Evolutionary conservation across 2,888 invertebrate genomes (phyloP).

Genomic region (Dioctria rufipes): DNA sequence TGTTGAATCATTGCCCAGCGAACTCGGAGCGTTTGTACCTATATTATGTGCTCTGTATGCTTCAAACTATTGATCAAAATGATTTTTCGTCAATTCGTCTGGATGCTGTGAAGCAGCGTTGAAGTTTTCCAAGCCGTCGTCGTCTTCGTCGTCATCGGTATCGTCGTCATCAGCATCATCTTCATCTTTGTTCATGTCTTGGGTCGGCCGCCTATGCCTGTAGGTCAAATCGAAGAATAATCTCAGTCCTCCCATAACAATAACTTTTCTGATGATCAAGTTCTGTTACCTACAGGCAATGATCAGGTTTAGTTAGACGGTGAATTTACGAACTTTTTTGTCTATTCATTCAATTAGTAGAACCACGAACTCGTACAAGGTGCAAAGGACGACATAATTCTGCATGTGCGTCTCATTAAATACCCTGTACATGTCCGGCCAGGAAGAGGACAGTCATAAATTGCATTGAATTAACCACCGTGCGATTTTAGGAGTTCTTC

Average conservation of each 20-base stretch:
- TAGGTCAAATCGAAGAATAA: conserved; percentile 14
- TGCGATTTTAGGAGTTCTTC: not conserved
- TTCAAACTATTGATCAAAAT: conserved; percentile 32
- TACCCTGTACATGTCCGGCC: not conserved
- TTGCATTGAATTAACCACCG: not conserved
- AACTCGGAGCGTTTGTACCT: not conserved
- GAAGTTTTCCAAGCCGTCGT: not conserved
- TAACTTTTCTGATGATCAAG: conserved; percentile 38
- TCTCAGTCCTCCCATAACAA: conserved; percentile 1
- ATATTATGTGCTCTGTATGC: not conserved
- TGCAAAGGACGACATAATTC: conserved; percentile 11
- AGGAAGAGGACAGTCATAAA: too few species aligned
- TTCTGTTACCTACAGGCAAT: conserved; percentile 35
- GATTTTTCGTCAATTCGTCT: conserved; percentile 16
- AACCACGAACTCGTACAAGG: not conserved
- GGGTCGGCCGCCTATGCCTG: not conserved
- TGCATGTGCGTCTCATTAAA: not conserved
- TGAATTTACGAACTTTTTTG: conserved; percentile 57
- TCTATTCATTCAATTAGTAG: conserved; percentile 56
- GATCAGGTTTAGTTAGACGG: conserved; percentile 51
- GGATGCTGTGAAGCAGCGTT: not conserved
- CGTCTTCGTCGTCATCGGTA: not conserved
- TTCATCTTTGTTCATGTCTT: not conserved
- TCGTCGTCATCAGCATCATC: not conserved
- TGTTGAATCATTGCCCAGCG: conserved; percentile 36